phyloP scores from a whole-genome alignment of 2,797 vertebrate genomes.

The Lepus oiostolus region DNA sequence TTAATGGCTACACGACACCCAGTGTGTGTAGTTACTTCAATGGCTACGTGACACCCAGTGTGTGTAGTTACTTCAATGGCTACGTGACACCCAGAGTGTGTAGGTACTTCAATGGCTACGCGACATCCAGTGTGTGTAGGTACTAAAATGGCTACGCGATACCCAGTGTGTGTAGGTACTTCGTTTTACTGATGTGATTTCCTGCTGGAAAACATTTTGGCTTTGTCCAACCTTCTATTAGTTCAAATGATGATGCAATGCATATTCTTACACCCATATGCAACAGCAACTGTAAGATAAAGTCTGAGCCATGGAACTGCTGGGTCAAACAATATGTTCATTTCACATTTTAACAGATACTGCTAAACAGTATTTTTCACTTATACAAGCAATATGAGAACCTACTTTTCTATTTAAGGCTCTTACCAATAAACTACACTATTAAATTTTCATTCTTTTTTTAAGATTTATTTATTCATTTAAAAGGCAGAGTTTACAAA shows the following conservation, averaged over 20 bases:
- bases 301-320: neutral
- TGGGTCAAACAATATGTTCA: neutral
- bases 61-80: too few species aligned
- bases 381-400: neutral
- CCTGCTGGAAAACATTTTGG: neutral
- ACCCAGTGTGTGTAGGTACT: too few species aligned
- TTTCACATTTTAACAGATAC: neutral
- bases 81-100: too few species aligned
- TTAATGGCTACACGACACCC: too few species aligned
- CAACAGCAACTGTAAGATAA: neutral
- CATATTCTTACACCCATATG: neutral
- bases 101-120: too few species aligned
- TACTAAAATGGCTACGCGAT: too few species aligned
- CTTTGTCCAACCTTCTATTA: slow-evolving; percentile 15
- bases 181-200: slow-evolving; percentile 31
- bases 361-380: slow-evolving; percentile 38
- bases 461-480: too few species aligned
- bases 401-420: neutral
- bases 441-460: neutral
- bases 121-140: too few species aligned
- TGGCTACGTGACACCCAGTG: too few species aligned
- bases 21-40: too few species aligned
- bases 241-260: slow-evolving; percentile 16
- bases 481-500: too few species aligned
- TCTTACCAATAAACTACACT: neutral